Conservation (phyloP, 2,888 invertebrate genomes). For the Ennomos erosarius region DNA sequence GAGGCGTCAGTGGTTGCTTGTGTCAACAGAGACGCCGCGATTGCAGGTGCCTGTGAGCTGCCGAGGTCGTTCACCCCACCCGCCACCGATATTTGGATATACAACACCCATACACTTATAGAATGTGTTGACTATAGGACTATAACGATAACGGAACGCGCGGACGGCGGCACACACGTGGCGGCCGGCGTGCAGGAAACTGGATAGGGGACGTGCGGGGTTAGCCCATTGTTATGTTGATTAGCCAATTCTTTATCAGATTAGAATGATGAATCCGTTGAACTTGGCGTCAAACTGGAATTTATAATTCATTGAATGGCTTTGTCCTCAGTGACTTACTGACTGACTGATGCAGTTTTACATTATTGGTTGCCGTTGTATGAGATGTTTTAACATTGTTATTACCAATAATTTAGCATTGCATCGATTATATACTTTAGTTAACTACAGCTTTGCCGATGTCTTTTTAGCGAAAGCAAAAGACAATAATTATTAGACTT, state of each 20-base stretch:
- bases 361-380: too few species aligned
- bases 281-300: slow-evolving; percentile 7
- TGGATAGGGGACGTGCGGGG: slow-evolving; percentile 41
- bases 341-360: too few species aligned
- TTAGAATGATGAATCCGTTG: slow-evolving; percentile 13
- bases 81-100: slow-evolving; percentile 80
- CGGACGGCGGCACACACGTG: slow-evolving; percentile 57
- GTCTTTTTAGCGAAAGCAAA: too few species aligned
- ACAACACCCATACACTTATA: slow-evolving; percentile 59
- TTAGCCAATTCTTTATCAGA: slow-evolving; percentile 26
- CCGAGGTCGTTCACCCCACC: slow-evolving; percentile 74
- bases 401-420: too few species aligned
- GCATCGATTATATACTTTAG: too few species aligned
- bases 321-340: neutral
- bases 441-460: too few species aligned
- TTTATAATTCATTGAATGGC: neutral
- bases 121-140: slow-evolving; percentile 47
- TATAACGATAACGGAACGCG: slow-evolving; percentile 64
- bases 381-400: too few species aligned
- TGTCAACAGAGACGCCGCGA: slow-evolving; percentile 78
- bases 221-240: slow-evolving; percentile 37
- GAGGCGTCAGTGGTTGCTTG: slow-evolving; percentile 61
- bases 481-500: too few species aligned
- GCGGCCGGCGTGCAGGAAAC: slow-evolving; percentile 46
- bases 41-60: slow-evolving; percentile 74